Evolutionary conservation across 2,888 invertebrate genomes (phyloP), one percentile per base, ranked within the genome.

Genomic region (Eueremaeus valkanovi): DNA sequence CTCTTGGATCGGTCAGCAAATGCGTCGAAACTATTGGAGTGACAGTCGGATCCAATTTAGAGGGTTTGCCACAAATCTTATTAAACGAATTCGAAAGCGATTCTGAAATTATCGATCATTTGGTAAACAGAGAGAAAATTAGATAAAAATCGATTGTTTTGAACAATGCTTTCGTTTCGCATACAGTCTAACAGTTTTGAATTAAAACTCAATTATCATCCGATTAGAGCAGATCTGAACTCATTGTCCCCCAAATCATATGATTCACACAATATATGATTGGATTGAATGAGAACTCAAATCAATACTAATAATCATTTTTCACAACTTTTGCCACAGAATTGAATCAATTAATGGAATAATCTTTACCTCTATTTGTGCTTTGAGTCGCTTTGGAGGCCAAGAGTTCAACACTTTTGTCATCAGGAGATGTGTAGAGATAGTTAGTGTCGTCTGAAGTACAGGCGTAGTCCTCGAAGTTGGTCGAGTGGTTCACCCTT

Each of bases 391-490:
- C 45, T 13, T 18, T 45, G 3, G 18, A 45, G 3, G 55, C 3
- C 6, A 13, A 5, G 3, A 24, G 6, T 13, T 16, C 16, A 27
- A 3, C 13, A 8, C 8, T 8, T 61, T 61, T 61, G 61, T n/a
- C 31, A 6, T 61, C 27, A 5, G 61, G 13, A 61, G 27, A 31
- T 13, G 13, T 11, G 61, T 31, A 31, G 5, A 61, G 16, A 21
- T 16, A 61, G 61, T 61, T 31, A 13, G 27, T 31, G n/a, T 73
- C 73, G n/a, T 73, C 73, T 24, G 73, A 36, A 51, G 73, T 13
- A 51, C 73, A 58, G 24, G 73, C 73, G 13, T 66, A 66, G 51
- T 73, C 73, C 31, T 73, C 73, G 33, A 73, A 73, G 24, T 73
- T 73, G 16, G 51, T 73, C 55, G 73, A 51, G 21, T 73, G 73